Evolutionary conservation across 2,113 vertebrate species (phyloP).

Genomic region (Malurus elegans): DNA sequence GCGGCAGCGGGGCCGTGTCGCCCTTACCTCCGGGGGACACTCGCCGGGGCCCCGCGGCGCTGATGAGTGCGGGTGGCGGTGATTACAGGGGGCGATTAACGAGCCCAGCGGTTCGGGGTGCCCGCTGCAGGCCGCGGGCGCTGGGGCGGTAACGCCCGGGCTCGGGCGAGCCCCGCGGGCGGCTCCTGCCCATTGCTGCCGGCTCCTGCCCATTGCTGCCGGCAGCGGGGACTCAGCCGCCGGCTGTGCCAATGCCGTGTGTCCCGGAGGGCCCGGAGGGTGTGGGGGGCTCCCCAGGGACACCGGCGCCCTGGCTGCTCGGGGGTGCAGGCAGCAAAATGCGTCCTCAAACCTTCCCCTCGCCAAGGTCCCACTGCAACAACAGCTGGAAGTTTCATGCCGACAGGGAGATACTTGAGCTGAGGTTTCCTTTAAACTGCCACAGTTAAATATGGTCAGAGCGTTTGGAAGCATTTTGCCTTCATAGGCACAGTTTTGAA

Average conservation of each 20-base stretch:
- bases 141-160: not conserved
- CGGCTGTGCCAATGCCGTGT: accelerated
- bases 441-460: accelerated
- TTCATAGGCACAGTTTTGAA: not conserved
- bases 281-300: accelerated
- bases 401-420: not conserved
- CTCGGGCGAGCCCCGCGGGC: not conserved
- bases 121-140: not conserved
- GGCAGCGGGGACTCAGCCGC: accelerated
- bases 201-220: not conserved
- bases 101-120: not conserved
- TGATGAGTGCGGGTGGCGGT: not conserved
- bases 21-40: not conserved
- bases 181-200: not conserved
- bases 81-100: accelerated
- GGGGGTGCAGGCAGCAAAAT: accelerated
- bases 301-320: accelerated
- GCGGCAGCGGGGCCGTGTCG: not conserved
- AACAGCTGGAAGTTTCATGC: accelerated
- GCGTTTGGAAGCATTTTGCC: not conserved
- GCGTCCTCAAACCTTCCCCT: too few relatives aligned
- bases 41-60: not conserved
- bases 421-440: not conserved
- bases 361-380: not conserved
- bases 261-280: accelerated